Evolutionary conservation across 1,140 invertebrate species (phyloP), one percentile per base, ranked within the genome.

Genomic region (Micrasema longulum): DNA sequence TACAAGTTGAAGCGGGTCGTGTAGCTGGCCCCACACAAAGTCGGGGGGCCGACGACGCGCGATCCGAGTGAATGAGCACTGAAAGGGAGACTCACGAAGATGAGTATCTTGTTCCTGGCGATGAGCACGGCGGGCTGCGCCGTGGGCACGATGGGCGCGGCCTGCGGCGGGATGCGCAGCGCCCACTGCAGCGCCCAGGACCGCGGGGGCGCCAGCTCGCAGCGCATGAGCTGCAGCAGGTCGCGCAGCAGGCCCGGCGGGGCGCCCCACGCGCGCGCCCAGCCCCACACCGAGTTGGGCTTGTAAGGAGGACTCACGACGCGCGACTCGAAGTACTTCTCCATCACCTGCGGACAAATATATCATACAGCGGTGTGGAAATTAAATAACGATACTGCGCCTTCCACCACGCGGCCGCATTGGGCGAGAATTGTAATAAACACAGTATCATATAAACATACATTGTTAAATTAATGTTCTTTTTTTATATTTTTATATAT

Each of bases 161-260:
- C 92, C 38, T 93, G 91, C 14, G 95, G 95, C 57, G 96, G 95
- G 73, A 96, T 93, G 26, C 95, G 90, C 75, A 98, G 85, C 80
- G 95, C 95, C 89, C 94, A 94, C 80, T 96, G 94, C 23, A 97
- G 90, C 18, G 89, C 88, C 95, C 96, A 98, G 76, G 92, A 92
- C 47, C 90, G 80, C 12, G 55, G 43, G 2, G 31, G 50, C 14
- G 52, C 36, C 10, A 77, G 80, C 66, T 85, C 84, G 5, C 82
- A 80, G 45, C 84, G 77, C 83, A 82, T 82, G 6, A 85, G 78
- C 73, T 82, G 84, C 68, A 98, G 90, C 78, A 97, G 95, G 81
- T 98, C 95, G 79, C 95, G 95, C 3, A 98, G 88, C 16, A 97
- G 93, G 75, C 92, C 91, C 4, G 89, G 88, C 9, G 95, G 94